phyloP scores from a whole-genome alignment of 2,888 invertebrate species.

The Leptopilina myrica region DNA sequence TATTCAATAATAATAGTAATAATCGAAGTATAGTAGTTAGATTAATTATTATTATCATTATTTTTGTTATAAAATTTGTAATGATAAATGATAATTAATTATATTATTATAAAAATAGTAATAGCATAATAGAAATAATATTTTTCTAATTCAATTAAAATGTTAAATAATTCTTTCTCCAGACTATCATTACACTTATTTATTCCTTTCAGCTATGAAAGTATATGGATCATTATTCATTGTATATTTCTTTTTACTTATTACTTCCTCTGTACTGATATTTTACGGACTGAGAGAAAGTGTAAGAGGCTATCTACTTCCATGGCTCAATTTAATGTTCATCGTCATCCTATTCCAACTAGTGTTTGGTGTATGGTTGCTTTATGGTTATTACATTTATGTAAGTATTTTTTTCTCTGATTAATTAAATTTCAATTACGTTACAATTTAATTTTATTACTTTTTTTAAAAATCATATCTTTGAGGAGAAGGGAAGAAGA shows the following conservation, averaged over 20 bases:
- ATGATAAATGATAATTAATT: too few species aligned
- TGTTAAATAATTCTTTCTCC: neutral
- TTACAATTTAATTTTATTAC: too few species aligned
- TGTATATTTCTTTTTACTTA: slow-evolving; percentile 79
- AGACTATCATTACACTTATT: neutral
- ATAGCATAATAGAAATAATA: too few species aligned
- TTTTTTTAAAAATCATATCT: too few species aligned
- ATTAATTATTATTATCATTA: too few species aligned
- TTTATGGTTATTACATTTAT: slow-evolving; percentile 94
- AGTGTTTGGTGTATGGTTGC: slow-evolving; percentile 89
- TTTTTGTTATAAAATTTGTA: too few species aligned
- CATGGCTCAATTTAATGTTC: slow-evolving; percentile 86
- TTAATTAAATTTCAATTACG: neutral
- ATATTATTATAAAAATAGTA: too few species aligned
- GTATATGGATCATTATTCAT: slow-evolving; percentile 83
- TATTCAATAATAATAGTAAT: too few species aligned
- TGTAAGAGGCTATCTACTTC: slow-evolving; percentile 88
- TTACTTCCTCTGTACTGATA: slow-evolving; percentile 80
- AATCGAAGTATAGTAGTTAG: too few species aligned
- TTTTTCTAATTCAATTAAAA: slow-evolving; percentile 4
- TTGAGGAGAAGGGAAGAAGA: too few species aligned
- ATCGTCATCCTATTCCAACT: slow-evolving; percentile 86
- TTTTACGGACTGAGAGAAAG: slow-evolving; percentile 82
- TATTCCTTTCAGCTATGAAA: slow-evolving; percentile 83
- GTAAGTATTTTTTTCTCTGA: slow-evolving; percentile 79